A percentile compares a stretch with the other conserved stretches of the same genome.
These are phyloP conservation scores for Anthopleura xanthogrammica DNA, from an alignment of 92 coral and sea anemone genomes.

Conservation along the genomic window DNA sequence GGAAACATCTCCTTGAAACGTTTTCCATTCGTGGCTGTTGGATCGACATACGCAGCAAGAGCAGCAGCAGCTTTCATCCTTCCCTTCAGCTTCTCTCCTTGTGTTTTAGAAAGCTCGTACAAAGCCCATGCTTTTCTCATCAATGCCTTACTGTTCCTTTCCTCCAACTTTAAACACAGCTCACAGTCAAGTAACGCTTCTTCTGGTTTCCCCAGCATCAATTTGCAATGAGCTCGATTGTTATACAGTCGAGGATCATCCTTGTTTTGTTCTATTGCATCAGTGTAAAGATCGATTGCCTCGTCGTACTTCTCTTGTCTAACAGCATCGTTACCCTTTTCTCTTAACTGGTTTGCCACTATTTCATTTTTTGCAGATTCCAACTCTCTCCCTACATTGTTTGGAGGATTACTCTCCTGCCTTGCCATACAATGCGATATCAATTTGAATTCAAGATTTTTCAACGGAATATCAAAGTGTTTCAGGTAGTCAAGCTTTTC, in stretches of 20 bases:
- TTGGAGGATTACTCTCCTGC: not conserved
- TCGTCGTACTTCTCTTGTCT: constrained; percentile 27
- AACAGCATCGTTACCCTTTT: constrained; percentile 63
- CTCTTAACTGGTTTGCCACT: constrained; percentile 49
- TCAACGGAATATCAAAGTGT: constrained; percentile 56
- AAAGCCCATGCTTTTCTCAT: constrained; percentile 85
- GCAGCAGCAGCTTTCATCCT: constrained; percentile 54
- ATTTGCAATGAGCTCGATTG: constrained; percentile 67
- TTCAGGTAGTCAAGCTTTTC: constrained; percentile 23
- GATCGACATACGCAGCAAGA: constrained; percentile 46
- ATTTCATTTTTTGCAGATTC: not conserved
- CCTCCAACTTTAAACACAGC: constrained; percentile 46
- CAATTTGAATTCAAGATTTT: constrained; percentile 43
- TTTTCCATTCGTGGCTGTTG: constrained; percentile 6
- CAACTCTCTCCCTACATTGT: not conserved
- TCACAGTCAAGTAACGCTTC: constrained; percentile 68
- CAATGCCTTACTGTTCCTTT: constrained; percentile 55
- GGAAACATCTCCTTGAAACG: constrained; percentile 50
- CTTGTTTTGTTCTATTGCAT: constrained; percentile 33
- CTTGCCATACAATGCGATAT: constrained; percentile 63
- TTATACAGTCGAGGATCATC: constrained; percentile 41
- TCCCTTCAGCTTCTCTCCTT: constrained; percentile 15
- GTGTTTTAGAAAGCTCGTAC: constrained; percentile 36
- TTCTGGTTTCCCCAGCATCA: constrained; percentile 47
- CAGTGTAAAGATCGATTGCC: constrained; percentile 48